A percentile compares a stretch with the other conserved stretches of the same genome.
Conservation (phyloP, 2,888 invertebrate genomes). For the Fabriciana adippe region DNA sequence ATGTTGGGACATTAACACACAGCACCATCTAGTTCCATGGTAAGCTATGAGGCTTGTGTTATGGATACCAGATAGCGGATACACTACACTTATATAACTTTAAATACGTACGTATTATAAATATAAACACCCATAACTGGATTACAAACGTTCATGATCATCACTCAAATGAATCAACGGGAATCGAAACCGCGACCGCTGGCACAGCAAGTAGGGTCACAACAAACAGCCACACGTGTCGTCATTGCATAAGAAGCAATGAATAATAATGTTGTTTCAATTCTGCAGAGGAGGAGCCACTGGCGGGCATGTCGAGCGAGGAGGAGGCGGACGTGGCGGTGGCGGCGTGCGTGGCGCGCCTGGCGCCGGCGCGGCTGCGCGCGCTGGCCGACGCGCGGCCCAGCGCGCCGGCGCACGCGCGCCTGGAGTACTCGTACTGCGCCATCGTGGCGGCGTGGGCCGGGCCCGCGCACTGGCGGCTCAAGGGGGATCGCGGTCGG, state of each 20-base stretch:
- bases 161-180: too few relatives aligned
- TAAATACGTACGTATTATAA: too few relatives aligned
- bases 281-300: constrained; percentile 67
- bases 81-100: too few relatives aligned
- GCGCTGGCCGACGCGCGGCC: constrained; percentile 82
- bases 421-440: constrained; percentile 88
- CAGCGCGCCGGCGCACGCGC: constrained; percentile 66
- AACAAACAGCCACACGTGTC: too few relatives aligned
- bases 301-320: constrained; percentile 71
- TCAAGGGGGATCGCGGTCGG: constrained; percentile 77
- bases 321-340: constrained; percentile 73
- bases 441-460: constrained; percentile 87
- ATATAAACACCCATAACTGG: too few relatives aligned
- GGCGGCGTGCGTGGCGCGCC: constrained; percentile 49
- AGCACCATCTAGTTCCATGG: too few relatives aligned
- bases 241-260: too few relatives aligned
- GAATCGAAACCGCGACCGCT: too few relatives aligned
- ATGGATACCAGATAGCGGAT: too few relatives aligned
- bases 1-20: too few relatives aligned
- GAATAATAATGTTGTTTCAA: not conserved
- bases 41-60: too few relatives aligned
- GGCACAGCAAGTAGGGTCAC: too few relatives aligned
- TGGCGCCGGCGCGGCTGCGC: constrained; percentile 47
- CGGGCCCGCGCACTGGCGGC: constrained; percentile 92
- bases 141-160: not conserved